Conservation (phyloP, 1,140 invertebrate species). For the Mercenaria mercenaria region DNA sequence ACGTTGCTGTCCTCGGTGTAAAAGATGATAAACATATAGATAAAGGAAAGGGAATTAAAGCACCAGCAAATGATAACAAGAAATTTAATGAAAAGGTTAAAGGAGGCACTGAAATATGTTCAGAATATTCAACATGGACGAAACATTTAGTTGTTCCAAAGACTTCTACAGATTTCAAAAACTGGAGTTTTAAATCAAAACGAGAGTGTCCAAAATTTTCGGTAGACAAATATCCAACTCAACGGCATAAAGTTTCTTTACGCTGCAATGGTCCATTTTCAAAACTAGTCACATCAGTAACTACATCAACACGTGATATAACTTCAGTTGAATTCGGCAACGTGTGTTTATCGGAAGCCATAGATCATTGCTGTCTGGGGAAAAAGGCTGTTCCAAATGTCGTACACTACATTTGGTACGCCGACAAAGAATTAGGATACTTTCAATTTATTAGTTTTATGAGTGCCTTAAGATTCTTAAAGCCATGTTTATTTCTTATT, state of each 20-base stretch:
- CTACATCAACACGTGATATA: conserved; percentile 11
- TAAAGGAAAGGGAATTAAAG: neutral
- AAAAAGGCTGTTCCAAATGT: conserved; percentile 45
- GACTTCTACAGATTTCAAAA: neutral
- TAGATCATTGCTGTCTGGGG: conserved; percentile 15
- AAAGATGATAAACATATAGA: neutral
- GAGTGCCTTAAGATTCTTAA: conserved; percentile 42
- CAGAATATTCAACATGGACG: conserved; percentile 4
- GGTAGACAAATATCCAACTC: neutral
- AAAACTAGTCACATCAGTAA: neutral
- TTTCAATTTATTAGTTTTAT: conserved; percentile 51
- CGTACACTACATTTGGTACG: conserved; percentile 53
- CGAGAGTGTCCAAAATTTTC: neutral
- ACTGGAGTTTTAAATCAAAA: conserved; percentile 29
- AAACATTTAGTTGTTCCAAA: conserved; percentile 5
- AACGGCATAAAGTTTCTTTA: conserved; percentile 35
- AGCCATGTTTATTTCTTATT: conserved; percentile 70
- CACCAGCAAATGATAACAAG: neutral
- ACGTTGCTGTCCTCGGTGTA: neutral
- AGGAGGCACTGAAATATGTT: neutral
- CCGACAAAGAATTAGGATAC: conserved; percentile 17
- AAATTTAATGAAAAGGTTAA: neutral
- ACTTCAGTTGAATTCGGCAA: conserved; percentile 25
- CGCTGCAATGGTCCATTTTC: neutral
- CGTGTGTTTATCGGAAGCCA: conserved; percentile 22